Evolutionary conservation across 2,797 vertebrate genomes (phyloP).

Genomic region (Sebastes taczanowskii): DNA sequence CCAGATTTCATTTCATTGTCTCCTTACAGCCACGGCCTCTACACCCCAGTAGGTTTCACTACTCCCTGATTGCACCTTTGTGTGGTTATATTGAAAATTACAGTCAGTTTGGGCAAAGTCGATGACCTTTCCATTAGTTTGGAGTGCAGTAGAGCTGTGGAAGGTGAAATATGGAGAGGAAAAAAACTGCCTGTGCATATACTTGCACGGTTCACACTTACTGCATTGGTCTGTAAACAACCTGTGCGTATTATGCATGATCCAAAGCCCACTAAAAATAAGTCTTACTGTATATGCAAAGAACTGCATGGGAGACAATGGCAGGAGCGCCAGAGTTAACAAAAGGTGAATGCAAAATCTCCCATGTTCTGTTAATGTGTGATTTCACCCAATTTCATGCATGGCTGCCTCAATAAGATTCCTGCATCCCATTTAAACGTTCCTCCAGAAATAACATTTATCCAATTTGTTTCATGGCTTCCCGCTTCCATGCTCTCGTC

Average conservation of each 20-base stretch:
- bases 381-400: constrained; percentile 85
- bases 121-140: constrained; percentile 51
- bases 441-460: constrained; percentile 82
- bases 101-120: constrained; percentile 40
- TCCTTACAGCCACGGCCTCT: constrained; percentile 24
- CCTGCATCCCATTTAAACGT: constrained; percentile 79
- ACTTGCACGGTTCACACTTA: background rate
- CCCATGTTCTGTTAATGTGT: constrained; percentile 74
- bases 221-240: constrained; percentile 13
- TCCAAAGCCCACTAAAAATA: constrained; percentile 13
- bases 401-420: constrained; percentile 78
- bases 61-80: constrained; percentile 36
- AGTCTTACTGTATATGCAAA: constrained; percentile 6
- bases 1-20: constrained; percentile 23
- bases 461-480: constrained; percentile 80
- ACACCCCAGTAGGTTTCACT: constrained; percentile 27
- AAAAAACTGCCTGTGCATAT: background rate
- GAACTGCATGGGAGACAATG: constrained; percentile 44
- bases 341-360: constrained; percentile 68
- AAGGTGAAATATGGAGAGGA: background rate
- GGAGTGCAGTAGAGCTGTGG: background rate
- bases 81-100: constrained; percentile 37
- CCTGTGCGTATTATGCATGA: background rate
- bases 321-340: constrained; percentile 34
- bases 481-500: constrained; percentile 63